A percentile compares a stretch with the other conserved stretches of the same genome.
Evolutionary conservation across 2,113 vertebrate species (phyloP).

Genomic region (Microtus ochrogaster): DNA sequence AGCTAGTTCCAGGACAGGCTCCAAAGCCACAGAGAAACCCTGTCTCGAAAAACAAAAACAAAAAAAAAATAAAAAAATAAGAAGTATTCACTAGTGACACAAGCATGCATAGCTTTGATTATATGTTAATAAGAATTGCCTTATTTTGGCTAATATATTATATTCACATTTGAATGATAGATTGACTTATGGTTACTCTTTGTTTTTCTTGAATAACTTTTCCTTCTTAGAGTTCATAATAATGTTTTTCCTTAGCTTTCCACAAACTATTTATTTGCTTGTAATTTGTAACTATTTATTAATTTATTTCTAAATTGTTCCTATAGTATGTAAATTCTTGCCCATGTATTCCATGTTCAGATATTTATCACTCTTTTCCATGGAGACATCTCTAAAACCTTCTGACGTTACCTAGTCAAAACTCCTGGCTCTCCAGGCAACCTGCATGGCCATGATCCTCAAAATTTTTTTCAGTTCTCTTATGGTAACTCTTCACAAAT

Average conservation of each 20-base stretch:
- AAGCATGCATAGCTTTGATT: constrained; percentile 8
- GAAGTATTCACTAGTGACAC: not conserved
- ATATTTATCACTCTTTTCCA: not conserved
- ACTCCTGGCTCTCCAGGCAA: not conserved
- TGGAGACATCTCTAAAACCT: too few species aligned
- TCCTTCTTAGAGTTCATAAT: not conserved
- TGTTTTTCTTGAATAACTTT: not conserved
- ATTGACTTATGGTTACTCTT: not conserved
- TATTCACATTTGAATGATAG: constrained; percentile 6
- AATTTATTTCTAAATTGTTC: not conserved
- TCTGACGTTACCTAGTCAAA: not conserved
- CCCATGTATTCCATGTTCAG: not conserved
- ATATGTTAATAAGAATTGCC: not conserved
- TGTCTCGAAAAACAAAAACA: too few species aligned
- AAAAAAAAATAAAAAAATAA: too few species aligned
- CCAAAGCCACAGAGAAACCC: too few species aligned
- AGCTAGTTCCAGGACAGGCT: too few species aligned
- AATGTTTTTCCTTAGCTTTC: constrained; percentile 30
- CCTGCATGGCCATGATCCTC: too few species aligned
- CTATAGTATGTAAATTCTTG: not conserved
- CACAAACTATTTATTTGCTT: not conserved
- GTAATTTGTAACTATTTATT: not conserved
- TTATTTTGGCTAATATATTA: constrained; percentile 20
- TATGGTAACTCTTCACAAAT: not conserved
- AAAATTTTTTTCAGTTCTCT: not conserved